Evolutionary conservation across 2,888 invertebrate species (phyloP), one percentile per base, ranked within the genome.

Genomic region (Meiosimyza decipiens): DNA sequence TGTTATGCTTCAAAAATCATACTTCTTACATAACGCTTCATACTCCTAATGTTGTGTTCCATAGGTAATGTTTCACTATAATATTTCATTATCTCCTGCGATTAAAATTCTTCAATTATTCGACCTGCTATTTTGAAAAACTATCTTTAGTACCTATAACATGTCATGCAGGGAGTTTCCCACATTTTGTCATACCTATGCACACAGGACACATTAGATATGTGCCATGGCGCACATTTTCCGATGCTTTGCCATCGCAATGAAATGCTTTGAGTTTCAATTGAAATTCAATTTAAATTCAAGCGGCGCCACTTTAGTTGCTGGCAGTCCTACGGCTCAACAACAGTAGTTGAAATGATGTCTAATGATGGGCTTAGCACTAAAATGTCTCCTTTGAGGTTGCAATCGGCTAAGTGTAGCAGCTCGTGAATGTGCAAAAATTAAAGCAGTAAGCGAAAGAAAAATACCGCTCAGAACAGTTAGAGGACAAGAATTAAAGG

Each of bases 201-300:
- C 15, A 18, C 40, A 16, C 18, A 16, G 54, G 7, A 40, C 9
- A 16, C 66, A 52, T 51, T 65, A 52, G 28, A 11, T 40, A 40
- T 6, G 33, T 16, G 54, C 52, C 54, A 33, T 52, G 51, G 51
- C 15, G 50, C 64, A 71, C 64, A 71, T 71, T 65, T 65, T 54
- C 70, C 59, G 50, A 64, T 28, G 59, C 57, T 59, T 64, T 65
- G 64, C 33, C 59, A 71, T 49, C 64, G 54, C 33, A n/a, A 49
- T 67, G 67, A 47, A 52, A 52, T 62, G 62, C 67, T 67, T 67
- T 72, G 59, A 65, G 50, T 65, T 65, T 72, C 72, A 72, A 72
- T 68, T 63, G 72, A 18, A 68, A 65, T 68, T 55, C 68, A 68
- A 72, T 68, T 63, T 68, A 57, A 67, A 68, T 72, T 72, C 72